Evolutionary conservation across 2,113 vertebrate genomes (phyloP).

Genomic region (Ramphastos sulfuratus): DNA sequence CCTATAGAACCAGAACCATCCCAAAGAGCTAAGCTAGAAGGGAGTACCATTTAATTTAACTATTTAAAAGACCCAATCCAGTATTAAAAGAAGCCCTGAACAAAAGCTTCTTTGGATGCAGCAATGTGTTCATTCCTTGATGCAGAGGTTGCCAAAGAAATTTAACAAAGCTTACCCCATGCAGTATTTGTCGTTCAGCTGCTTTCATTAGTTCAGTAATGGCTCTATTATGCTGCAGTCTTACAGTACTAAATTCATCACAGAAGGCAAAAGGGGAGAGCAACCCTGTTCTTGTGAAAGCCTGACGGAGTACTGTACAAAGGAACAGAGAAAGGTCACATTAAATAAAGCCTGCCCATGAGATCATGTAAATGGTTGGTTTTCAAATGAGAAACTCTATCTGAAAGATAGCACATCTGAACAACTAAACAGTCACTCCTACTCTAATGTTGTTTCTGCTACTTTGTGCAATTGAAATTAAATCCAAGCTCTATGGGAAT

Average conservation of each 20-base stretch:
- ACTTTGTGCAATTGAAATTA: neutral
- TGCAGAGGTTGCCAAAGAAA: neutral
- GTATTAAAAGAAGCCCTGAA: neutral
- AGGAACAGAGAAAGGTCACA: neutral
- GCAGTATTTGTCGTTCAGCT: constrained; percentile 72
- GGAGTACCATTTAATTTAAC: neutral
- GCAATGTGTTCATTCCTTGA: neutral
- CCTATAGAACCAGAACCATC: neutral
- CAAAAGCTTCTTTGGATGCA: neutral
- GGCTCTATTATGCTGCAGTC: constrained; percentile 92
- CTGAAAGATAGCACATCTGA: neutral
- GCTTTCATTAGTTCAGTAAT: constrained; percentile 89
- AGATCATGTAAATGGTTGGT: neutral
- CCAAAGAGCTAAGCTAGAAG: neutral
- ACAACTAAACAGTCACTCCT: neutral
- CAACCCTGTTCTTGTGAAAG: constrained; percentile 88
- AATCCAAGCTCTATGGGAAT: neutral
- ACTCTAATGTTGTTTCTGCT: neutral
- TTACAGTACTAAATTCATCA: constrained; percentile 93
- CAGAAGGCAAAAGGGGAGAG: constrained; percentile 91
- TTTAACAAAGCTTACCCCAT: constrained; percentile 62
- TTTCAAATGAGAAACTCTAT: neutral
- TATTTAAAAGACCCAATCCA: neutral
- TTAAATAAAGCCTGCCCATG: neutral
- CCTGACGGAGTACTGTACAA: constrained; percentile 88